These are phyloP conservation scores for Danaus plexippus DNA, from an alignment of 1,140 invertebrate species.

Conservation along the genomic window DNA sequence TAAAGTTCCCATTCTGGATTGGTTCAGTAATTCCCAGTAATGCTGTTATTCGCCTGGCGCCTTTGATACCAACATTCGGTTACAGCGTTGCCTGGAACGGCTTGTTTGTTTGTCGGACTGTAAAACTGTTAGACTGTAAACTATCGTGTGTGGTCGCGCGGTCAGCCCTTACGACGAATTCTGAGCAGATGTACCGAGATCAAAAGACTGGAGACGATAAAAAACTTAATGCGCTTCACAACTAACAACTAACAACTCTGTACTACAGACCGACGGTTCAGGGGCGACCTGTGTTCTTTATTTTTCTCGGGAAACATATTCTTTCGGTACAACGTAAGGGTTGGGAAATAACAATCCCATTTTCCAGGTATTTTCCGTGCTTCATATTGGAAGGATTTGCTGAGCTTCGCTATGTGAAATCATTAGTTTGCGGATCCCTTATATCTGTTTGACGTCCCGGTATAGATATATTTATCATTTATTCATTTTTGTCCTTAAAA, in stretches of 20 bases:
- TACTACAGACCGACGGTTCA: conserved; percentile 22
- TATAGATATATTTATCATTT: conserved; percentile 39
- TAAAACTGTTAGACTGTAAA: conserved; percentile 68
- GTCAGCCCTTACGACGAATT: conserved; percentile 67
- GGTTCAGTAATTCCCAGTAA: conserved; percentile 37
- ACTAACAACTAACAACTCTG: conserved; percentile 53
- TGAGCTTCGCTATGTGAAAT: conserved; percentile 37
- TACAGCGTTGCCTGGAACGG: conserved; percentile 57
- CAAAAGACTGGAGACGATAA: conserved; percentile 60
- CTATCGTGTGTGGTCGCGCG: conserved; percentile 68
- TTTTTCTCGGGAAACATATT: conserved; percentile 54
- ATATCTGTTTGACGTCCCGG: conserved; percentile 36
- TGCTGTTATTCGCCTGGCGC: conserved; percentile 41
- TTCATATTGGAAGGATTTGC: conserved; percentile 65
- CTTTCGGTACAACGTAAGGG: conserved; percentile 35
- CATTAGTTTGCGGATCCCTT: conserved; percentile 49
- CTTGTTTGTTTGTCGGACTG: conserved; percentile 64
- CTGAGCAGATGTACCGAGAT: conserved; percentile 61
- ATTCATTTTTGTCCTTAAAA: too few species aligned
- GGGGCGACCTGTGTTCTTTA: conserved; percentile 15
- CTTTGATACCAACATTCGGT: conserved; percentile 60
- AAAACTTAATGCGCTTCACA: conserved; percentile 58
- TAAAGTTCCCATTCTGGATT: too few species aligned
- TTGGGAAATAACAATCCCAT: conserved; percentile 50
- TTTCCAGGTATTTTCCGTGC: conserved; percentile 61